Base-by-base conservation (phyloP, 1,140 invertebrate genomes). In the Lepidostoma basale region DNA sequence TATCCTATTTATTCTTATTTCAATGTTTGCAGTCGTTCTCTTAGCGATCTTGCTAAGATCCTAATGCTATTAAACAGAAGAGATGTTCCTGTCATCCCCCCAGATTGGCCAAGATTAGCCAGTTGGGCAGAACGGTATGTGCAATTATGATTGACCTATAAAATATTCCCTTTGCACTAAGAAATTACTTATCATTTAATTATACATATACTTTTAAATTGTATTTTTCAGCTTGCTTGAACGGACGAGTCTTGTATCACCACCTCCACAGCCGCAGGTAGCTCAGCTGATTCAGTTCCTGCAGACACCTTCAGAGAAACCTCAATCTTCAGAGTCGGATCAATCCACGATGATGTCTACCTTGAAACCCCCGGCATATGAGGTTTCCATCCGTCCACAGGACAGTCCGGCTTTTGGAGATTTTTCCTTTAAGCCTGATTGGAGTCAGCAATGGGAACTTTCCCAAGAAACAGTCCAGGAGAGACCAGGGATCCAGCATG, bases 91-190 rank as follows among this genome's bases (percentile, higher is more conserved):
- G 81, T 89, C 18, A 87, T 88, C 2, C 90, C 90, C n/a, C 86
- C 89, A n/a, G 90, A 92, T 74, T 92, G 90, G 90, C 86, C 89
- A 65, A 84, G 89, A 62, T 81, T 92, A 2, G 84, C 90, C 39
- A 86, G 85, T 64, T 91, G 90, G 90, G 90, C 88, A 4, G 89
- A 91, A 74, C 83, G 90, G 78, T 85, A 76, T 12, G 30, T 36
- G 18, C 22, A 26, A 25, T 23, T 36, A 36, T 36, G 33, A 36
- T n/a, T 36, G 1, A 2, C 14, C 33, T 12, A 36, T 36, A 5
- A 5, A 1, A 36, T n/a, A 12, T 36, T 36, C 14, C 14, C 33
- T 2, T 36, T 36, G 1, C 5, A 36, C 33, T 12, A 3, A 36
- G 2, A 2, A 12, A 6, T 36, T 6, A 56, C 10, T 26, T 60